Evolutionary conservation across 2,113 vertebrate species (phyloP), one percentile per base, ranked within the genome.

Genomic region (Coregonus clupeaformis): DNA sequence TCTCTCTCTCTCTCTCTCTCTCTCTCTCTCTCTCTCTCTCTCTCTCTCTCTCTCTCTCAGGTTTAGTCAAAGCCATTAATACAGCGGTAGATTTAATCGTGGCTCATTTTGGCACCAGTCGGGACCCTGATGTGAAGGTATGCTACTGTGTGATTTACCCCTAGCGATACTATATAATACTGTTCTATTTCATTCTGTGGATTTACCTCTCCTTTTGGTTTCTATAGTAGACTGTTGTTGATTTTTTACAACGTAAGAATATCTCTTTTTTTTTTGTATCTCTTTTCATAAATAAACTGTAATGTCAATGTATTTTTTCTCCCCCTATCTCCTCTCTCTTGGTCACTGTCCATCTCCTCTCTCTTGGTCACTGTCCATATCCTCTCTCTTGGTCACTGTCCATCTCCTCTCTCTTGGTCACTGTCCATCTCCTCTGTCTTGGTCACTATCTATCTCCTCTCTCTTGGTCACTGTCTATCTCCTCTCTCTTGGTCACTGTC

Each of bases 11-110:
- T 1, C 12, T 14, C 13, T 13, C n/a, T 2, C 6, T 47, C 4
- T 47, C 24, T 49, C n/a, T 29, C 13, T 20, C 5, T 59, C 55
- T 75, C n/a, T 62, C 62, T 29, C 20, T 20, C 25, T 42, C 45
- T 0, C 1, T 11, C 1, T 64, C 9, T 45, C 5, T 20, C 14
- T 24, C 11, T 18, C 11, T 6, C 5, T 32, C 45, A 99, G 98
- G 91, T 75, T 88, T 98, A 82, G 95, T 99, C 82, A 98, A 98
- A 83, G 95, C 96, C 1, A 94, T 99, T 82, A 99, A 99, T 87
- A 96, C 91, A 1, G 97, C 98, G 0, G 96, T 99, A 71, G 98
- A 99, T 86, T 92, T 99, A 79, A 98, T 99, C 0, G 97, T 99
- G 80, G 96, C 96, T 36, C 97, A 99, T 84, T 99, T 99, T 52